Evolutionary conservation across 1,140 invertebrate genomes (phyloP).

Genomic region (Limonius californicus): DNA sequence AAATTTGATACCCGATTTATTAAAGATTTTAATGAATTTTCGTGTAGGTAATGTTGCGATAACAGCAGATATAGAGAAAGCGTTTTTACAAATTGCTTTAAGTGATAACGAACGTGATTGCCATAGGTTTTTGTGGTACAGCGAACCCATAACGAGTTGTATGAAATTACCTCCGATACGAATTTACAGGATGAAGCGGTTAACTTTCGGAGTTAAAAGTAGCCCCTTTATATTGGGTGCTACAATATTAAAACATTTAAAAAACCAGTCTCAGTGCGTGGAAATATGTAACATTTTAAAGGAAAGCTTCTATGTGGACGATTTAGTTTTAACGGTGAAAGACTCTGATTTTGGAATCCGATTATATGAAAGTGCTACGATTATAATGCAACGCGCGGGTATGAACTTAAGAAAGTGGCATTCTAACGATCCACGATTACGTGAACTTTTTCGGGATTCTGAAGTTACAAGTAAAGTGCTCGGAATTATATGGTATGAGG

Average conservation of each 20-base stretch:
- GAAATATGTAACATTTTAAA: not conserved
- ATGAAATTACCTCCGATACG: no score
- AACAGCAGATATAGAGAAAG: not conserved
- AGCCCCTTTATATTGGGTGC: not conserved
- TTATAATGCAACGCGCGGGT: not conserved
- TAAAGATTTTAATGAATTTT: not conserved
- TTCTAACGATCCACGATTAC: not conserved
- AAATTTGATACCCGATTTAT: not conserved
- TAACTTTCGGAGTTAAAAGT: not conserved
- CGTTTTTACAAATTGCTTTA: not conserved
- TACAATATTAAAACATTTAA: not conserved
- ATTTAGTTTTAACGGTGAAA: not conserved
- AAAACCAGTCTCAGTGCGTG: not conserved
- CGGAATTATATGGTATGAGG: not conserved
- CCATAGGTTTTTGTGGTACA: not conserved
- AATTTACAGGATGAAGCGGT: not conserved
- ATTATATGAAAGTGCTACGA: not conserved
- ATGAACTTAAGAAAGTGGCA: constrained; percentile 1
- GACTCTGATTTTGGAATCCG: not conserved
- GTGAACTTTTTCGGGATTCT: not conserved
- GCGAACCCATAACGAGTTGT: no score
- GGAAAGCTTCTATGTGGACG: not conserved
- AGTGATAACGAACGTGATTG: not conserved
- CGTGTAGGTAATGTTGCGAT: not conserved
- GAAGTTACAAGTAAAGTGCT: not conserved